Evolutionary conservation across 2,797 vertebrate genomes (phyloP).

Genomic region (Cyprinella venusta): DNA sequence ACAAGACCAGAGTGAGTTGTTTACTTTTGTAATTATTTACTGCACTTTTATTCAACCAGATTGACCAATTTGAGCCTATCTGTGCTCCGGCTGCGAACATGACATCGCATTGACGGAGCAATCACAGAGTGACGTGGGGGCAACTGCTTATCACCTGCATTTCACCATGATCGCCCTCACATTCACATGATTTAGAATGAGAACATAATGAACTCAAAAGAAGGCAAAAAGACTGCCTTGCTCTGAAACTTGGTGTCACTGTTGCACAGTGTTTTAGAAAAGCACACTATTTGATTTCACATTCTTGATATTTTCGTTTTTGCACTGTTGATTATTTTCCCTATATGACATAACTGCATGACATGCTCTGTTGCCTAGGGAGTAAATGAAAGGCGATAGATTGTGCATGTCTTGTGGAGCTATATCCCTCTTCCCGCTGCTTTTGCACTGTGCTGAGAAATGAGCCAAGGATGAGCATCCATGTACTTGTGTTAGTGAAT

Average conservation of each 20-base stretch:
- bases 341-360: neutral
- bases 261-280: conserved; percentile 1
- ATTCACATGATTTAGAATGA: neutral
- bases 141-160: conserved; percentile 3
- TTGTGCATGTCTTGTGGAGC: conserved; percentile 15
- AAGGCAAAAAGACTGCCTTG: neutral
- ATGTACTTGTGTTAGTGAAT: conserved; percentile 25
- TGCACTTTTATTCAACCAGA: neutral
- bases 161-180: neutral
- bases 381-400: conserved; percentile 23
- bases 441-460: conserved; percentile 32
- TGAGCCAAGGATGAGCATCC: conserved; percentile 26
- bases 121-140: conserved; percentile 12
- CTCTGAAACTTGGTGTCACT: conserved; percentile 19
- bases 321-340: conserved; percentile 2
- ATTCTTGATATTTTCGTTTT: conserved; percentile 3
- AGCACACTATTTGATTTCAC: conserved; percentile 5
- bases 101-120: conserved; percentile 16
- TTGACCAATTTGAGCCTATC: conserved; percentile 6
- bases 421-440: conserved; percentile 24
- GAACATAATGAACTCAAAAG: conserved; percentile 2
- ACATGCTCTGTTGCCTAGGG: conserved; percentile 30
- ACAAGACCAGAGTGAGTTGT: too few relatives aligned
- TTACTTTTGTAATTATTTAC: conserved; percentile 19
- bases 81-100: conserved; percentile 2